Base-by-base conservation (phyloP, 2,888 invertebrate species). In the Herminia tarsipennalis region DNA sequence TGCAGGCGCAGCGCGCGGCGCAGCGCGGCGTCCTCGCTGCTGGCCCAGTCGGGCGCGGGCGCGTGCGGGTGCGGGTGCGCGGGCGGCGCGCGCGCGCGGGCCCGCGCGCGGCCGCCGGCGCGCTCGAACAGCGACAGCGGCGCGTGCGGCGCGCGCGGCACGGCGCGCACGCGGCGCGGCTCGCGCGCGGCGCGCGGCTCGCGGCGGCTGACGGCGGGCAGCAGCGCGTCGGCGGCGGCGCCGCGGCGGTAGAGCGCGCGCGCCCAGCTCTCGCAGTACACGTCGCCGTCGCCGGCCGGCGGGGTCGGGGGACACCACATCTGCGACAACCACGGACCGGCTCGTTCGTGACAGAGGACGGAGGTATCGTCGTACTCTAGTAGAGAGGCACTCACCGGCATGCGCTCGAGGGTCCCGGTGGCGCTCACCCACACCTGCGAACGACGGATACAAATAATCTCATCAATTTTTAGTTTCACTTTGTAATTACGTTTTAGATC, bases 261-360 rank as follows among this genome's bases (percentile, higher is more conserved):
- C 81, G 97, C 88, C 50, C 96, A 95, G 65, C 94, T 93, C 81
- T 99, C 98, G 63, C 97, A 94, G 92, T 98, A 98, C 44, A 98
- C 86, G 83, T 99, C 99, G 76, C 95, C 95, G 72, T 98, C 98
- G 81, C 97, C 96, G 80, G 96, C 95, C 6, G 99, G 98, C 46
- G 99, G 99, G 12, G 99, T 99, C 44, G 98, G 99, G 40, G 99
- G 99, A 66, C 97, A 95, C 98, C 99, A 99, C 93, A 98, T 94
- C 98, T 98, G 86, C 66, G 12, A n/a, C n/a, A n/a, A n/a, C n/a
- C n/a, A n/a, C n/a, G n/a, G n/a, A n/a, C n/a, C n/a, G n/a, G n/a
- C n/a, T n/a, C n/a, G n/a, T n/a, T n/a, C n/a, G n/a, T n/a, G n/a
- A n/a, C n/a, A n/a, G n/a, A n/a, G n/a, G n/a, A n/a, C n/a, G n/a